Evolutionary conservation across 2,797 vertebrate genomes (phyloP).

Genomic region (Neostethus bicornis): DNA sequence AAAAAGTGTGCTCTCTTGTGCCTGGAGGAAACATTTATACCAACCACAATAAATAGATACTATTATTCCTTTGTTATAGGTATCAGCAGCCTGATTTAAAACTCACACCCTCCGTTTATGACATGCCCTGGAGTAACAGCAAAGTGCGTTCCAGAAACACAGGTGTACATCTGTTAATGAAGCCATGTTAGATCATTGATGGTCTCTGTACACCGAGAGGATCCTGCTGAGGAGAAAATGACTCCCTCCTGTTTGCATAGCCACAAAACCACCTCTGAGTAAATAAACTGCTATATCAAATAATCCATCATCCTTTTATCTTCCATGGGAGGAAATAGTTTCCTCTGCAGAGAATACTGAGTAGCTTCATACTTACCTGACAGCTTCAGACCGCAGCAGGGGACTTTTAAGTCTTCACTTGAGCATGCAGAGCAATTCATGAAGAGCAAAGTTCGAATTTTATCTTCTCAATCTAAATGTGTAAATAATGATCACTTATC

Average conservation of each 20-base stretch:
- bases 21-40: constrained; percentile 49
- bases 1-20: constrained; percentile 38
- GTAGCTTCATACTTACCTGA: constrained; percentile 27
- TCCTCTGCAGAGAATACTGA: constrained; percentile 31
- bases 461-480: constrained; percentile 12
- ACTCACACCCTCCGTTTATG: constrained; percentile 7
- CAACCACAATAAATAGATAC: constrained; percentile 43
- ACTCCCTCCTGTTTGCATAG: constrained; percentile 50
- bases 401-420: constrained; percentile 14
- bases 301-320: constrained; percentile 55
- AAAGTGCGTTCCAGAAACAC: constrained; percentile 11
- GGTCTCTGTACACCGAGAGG: constrained; percentile 30
- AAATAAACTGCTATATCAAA: constrained; percentile 44
- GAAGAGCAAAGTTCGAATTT: constrained; percentile 7
- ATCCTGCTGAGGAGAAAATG: constrained; percentile 49
- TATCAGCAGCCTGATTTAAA: constrained; percentile 40
- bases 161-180: constrained; percentile 43
- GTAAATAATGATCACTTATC: not conserved
- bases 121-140: constrained; percentile 16
- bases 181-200: constrained; percentile 34
- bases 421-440: constrained; percentile 12
- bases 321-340: constrained; percentile 41
- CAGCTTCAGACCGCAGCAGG: not conserved
- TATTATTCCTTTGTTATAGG: constrained; percentile 30
- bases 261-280: constrained; percentile 45